Percentiles rank a stretch among this genome's conserved stretches.
phyloP scores from a whole-genome alignment of 2,113 vertebrate species.

The Chinchilla lanigera region DNA sequence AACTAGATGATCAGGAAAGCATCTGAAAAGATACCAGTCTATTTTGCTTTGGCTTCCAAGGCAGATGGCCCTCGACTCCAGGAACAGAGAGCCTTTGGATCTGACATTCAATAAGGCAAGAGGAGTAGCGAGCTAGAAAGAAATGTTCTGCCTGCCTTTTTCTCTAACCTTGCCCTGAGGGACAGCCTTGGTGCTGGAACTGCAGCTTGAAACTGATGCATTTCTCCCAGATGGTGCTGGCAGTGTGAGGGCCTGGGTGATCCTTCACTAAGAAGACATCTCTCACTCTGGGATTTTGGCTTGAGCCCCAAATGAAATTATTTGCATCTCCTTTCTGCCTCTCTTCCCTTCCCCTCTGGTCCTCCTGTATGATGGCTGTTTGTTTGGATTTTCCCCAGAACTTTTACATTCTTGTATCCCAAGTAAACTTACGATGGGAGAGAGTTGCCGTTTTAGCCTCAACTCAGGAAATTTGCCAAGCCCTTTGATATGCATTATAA shows the following conservation, averaged over 20 bases:
- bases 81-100: constrained; percentile 9
- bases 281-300: constrained; percentile 35
- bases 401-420: not conserved
- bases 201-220: not conserved
- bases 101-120: constrained; percentile 58
- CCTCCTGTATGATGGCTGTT: constrained; percentile 9
- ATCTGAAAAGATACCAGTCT: constrained; percentile 34
- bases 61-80: constrained; percentile 17
- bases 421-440: not conserved
- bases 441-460: constrained; percentile 23
- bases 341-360: not conserved
- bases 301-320: constrained; percentile 39
- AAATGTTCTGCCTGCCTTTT: constrained; percentile 45
- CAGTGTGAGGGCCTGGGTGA: not conserved
- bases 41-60: constrained; percentile 31
- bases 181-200: not conserved
- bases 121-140: not conserved
- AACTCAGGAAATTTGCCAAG: not conserved
- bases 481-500: not conserved
- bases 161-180: constrained; percentile 31
- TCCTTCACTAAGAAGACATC: constrained; percentile 3
- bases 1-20: constrained; percentile 32
- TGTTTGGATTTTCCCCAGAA: not conserved
- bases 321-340: not conserved
- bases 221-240: constrained; percentile 20